Percentiles rank a stretch among this genome's conserved stretches.
These are phyloP conservation scores for Chromobotia macracanthus DNA, from an alignment of 2,797 vertebrate genomes.

Conservation along the genomic window DNA sequence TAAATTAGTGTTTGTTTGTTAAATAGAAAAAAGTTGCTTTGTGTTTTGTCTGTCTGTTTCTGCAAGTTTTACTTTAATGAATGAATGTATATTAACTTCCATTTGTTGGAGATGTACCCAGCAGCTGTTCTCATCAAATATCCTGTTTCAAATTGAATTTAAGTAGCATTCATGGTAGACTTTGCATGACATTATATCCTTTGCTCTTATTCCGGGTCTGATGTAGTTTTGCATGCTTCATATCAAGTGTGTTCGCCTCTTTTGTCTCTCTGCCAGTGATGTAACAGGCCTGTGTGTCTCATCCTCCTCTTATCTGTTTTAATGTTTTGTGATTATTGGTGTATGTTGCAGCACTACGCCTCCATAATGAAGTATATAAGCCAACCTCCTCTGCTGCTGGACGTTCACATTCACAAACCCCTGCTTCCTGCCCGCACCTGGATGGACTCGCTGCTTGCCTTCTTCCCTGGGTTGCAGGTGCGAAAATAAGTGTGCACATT, in stretches of 20 bases:
- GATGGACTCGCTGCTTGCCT: slow-evolving; percentile 98
- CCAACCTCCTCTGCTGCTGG: slow-evolving; percentile 93
- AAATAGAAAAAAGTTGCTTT: no score
- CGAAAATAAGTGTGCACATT: slow-evolving; percentile 24
- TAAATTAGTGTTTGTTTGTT: no score
- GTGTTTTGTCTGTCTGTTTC: no score
- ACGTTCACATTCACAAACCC: slow-evolving; percentile 98
- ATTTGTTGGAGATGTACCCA: no score
- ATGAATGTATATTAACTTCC: no score
- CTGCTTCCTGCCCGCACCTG: slow-evolving; percentile 95
- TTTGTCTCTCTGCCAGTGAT: not conserved
- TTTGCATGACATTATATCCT: no score
- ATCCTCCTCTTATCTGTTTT: not conserved
- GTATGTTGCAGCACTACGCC: slow-evolving; percentile 87
- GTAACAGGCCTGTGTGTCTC: not conserved
- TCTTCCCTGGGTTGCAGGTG: slow-evolving; percentile 98
- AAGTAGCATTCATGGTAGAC: no score
- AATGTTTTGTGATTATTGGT: slow-evolving; percentile 27
- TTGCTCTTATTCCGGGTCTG: no score
- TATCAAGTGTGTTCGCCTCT: not conserved
- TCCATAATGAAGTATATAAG: slow-evolving; percentile 99
- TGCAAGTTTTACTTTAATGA: no score
- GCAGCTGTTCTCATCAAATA: no score
- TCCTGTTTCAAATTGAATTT: no score
- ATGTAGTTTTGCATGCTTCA: not conserved